Conservation (phyloP, 2,113 vertebrate species). For the Micronycteris hirsuta region DNA sequence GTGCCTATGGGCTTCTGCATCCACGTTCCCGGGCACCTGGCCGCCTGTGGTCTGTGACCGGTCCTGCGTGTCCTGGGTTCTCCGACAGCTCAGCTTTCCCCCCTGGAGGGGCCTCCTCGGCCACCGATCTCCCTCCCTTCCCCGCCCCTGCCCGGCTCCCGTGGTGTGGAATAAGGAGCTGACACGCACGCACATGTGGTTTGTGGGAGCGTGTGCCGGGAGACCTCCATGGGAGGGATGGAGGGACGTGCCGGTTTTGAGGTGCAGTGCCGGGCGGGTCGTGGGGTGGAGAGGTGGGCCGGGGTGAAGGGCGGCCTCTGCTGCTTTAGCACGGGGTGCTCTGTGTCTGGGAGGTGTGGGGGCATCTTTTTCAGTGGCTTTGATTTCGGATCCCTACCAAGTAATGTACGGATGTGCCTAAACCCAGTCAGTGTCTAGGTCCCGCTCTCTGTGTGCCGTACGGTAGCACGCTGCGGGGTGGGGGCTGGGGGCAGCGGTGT, state of each 20-base stretch:
- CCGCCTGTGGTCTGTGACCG: fast-evolving
- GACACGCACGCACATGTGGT: fast-evolving
- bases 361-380: background rate
- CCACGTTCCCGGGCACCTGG: fast-evolving
- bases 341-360: background rate
- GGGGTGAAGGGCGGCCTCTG: background rate
- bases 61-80: background rate
- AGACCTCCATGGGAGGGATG: background rate
- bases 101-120: background rate
- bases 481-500: background rate
- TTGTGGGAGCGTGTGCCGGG: background rate
- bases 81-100: fast-evolving
- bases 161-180: background rate
- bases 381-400: background rate
- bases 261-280: fast-evolving
- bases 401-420: fast-evolving
- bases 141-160: no score
- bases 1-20: no score
- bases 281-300: fast-evolving
- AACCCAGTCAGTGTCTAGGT: no score
- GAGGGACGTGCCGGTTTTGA: background rate
- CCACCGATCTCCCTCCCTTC: background rate
- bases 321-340: background rate
- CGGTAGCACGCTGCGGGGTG: no score
- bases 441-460: background rate